phyloP scores from a whole-genome alignment of 2,888 invertebrate species.

The Drosophila peninsularis region DNA sequence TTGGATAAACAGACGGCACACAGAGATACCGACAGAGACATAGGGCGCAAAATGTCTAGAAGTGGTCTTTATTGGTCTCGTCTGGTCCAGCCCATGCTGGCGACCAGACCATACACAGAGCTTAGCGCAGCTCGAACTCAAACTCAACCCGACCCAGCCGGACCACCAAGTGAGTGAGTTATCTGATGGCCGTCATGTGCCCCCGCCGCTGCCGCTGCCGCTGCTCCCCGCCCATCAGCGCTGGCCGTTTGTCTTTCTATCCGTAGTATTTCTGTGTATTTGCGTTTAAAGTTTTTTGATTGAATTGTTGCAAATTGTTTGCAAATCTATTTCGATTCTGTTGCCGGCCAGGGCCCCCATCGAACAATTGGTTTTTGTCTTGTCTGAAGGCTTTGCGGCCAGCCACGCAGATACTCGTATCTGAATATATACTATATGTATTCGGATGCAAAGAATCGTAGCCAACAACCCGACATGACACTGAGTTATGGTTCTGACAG shows the following conservation, averaged over 20 bases:
- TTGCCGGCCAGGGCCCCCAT: slow-evolving; percentile 51
- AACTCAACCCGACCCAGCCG: slow-evolving; percentile 15
- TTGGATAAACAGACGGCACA: slow-evolving; percentile 70
- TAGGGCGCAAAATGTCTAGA: slow-evolving; percentile 65
- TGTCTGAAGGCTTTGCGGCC: slow-evolving; percentile 69
- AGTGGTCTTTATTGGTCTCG: slow-evolving; percentile 62
- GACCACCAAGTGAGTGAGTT: slow-evolving; percentile 81
- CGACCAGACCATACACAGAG: slow-evolving; percentile 19
- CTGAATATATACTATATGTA: slow-evolving; percentile 48
- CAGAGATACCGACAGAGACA: slow-evolving; percentile 42
- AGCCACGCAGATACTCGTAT: slow-evolving; percentile 62
- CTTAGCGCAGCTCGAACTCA: slow-evolving; percentile 8
- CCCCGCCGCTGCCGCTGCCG: slow-evolving; percentile 26
- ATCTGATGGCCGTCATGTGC: slow-evolving; percentile 75
- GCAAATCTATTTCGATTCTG: slow-evolving; percentile 75
- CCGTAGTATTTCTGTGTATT: slow-evolving; percentile 56
- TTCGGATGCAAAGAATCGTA: slow-evolving; percentile 47
- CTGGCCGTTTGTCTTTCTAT: slow-evolving; percentile 40
- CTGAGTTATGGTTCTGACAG: slow-evolving; percentile 80
- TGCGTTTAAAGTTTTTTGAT: slow-evolving; percentile 82
- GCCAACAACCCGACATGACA: slow-evolving; percentile 68
- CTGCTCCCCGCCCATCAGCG: slow-evolving; percentile 5
- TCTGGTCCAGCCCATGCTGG: slow-evolving; percentile 41
- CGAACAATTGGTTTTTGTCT: slow-evolving; percentile 79
- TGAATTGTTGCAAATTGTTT: slow-evolving; percentile 83